These are phyloP conservation scores for Panthera uncia DNA, from an alignment of 2,113 vertebrate species.

Conservation along the genomic window DNA sequence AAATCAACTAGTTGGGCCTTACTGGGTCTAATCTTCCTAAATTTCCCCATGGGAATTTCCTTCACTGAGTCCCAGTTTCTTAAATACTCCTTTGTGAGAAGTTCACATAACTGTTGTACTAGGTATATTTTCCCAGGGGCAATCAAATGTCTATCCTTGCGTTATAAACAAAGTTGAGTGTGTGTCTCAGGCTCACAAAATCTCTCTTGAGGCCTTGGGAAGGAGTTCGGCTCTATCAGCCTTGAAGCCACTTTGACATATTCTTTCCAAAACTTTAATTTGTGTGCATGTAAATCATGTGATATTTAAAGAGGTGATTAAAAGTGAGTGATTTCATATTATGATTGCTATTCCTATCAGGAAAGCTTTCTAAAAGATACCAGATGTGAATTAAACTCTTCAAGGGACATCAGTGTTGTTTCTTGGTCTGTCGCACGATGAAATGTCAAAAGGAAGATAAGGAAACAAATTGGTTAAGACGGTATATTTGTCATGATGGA, in stretches of 20 bases:
- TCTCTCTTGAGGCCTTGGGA: not conserved
- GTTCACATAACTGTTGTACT: not conserved
- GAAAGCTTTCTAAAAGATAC: slow-evolving; percentile 35
- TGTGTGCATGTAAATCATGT: slow-evolving; percentile 47
- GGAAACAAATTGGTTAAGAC: slow-evolving; percentile 49
- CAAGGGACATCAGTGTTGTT: slow-evolving; percentile 13
- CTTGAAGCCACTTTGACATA: not conserved
- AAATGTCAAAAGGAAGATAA: slow-evolving; percentile 64
- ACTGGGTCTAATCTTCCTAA: not conserved
- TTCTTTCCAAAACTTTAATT: slow-evolving; percentile 17
- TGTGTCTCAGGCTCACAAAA: not conserved
- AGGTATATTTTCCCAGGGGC: not conserved
- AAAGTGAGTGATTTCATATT: slow-evolving; percentile 28
- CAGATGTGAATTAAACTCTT: slow-evolving; percentile 53
- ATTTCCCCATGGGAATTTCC: not conserved
- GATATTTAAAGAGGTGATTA: slow-evolving; percentile 43
- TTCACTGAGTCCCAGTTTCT: not conserved
- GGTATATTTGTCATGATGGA: slow-evolving; percentile 34
- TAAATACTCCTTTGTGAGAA: not conserved
- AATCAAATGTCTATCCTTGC: not conserved
- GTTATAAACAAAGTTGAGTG: not conserved
- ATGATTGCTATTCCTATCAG: slow-evolving; percentile 13
- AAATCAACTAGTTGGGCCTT: not conserved
- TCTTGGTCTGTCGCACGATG: slow-evolving; percentile 33
- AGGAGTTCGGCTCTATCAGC: not conserved